phyloP scores from a whole-genome alignment of 2,888 invertebrate species.

The Smittia sp. region DNA sequence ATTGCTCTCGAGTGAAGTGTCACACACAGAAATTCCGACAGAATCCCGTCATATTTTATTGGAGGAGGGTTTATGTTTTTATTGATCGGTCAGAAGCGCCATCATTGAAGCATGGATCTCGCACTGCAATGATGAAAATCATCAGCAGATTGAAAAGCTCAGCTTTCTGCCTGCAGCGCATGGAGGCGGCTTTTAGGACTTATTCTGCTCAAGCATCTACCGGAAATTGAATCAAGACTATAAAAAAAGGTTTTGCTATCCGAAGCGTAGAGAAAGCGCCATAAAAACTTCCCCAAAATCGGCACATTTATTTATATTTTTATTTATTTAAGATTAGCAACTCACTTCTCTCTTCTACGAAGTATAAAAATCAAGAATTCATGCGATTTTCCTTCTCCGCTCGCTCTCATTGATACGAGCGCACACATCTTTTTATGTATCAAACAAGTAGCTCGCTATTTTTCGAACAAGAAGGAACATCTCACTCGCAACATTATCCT shows the following conservation, averaged over 20 bases:
- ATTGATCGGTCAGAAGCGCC: too few relatives aligned
- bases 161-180: too few relatives aligned
- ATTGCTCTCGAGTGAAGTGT: too few relatives aligned
- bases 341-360: too few relatives aligned
- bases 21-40: too few relatives aligned
- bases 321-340: constrained; percentile 7
- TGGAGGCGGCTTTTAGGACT: not conserved
- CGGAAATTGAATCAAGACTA: constrained; percentile 39
- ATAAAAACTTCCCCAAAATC: not conserved
- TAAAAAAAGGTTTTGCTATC: constrained; percentile 24
- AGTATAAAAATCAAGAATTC: not conserved
- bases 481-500: not conserved
- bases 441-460: not conserved
- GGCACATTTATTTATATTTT: not conserved
- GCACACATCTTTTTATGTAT: not conserved
- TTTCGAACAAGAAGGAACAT: not conserved
- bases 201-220: constrained; percentile 33
- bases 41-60: too few relatives aligned
- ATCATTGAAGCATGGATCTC: too few relatives aligned
- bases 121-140: not conserved
- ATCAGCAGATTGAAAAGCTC: too few relatives aligned
- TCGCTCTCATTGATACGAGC: not conserved
- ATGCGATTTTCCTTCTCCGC: not conserved
- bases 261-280: not conserved
- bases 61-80: too few relatives aligned